Base-by-base conservation (phyloP, 2,888 invertebrate genomes). In the Chaetogeoica ovagalla region DNA sequence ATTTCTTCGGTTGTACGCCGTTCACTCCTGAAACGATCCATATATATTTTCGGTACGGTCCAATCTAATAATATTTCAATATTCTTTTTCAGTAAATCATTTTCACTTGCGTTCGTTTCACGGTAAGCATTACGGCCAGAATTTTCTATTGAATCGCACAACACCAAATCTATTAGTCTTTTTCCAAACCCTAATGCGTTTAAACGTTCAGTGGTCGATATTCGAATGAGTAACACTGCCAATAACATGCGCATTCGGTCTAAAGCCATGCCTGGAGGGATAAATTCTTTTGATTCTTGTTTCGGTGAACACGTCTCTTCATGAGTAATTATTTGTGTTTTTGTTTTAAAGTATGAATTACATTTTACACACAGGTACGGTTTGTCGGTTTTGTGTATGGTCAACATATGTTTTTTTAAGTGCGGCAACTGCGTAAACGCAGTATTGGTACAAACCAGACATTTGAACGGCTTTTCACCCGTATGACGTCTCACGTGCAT, bases 321-420 rank as follows among this genome's bases (percentile, higher is more conserved):
- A 85, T 95, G 94, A 17, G 86, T 86, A 82, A 92, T 91, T 71
- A 94, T 87, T 72, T 93, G 91, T 69, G 88, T 90, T 86, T 94
- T 94, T 52, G 92, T 90, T 85, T 92, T 91, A 85, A 93, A 94
- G 85, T 92, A 93, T 69, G 89, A 88, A 52, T 90, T 88, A 86
- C 95, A 95, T 73, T 90, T 90, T 30, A 88, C 87, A 85, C 95
- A 95, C 85, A 91, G 90, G 85, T 94, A 95, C 0, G 94, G 92
- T 83, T 93, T 91, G 82, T 89, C 89, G 83, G 92, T 90, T 52
- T 93, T 92, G 86, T 95, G 95, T 77, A 95, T 93, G 84, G 92
- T 92, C 82, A 90, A 89, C 94, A 95, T 94, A 86, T 95, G 95
- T 82, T 94, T 93, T 86, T 95, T 95, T 86, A 95, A 90, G 85